Percentiles rank a stretch among this genome's conserved stretches.
Conservation (phyloP, 2,113 vertebrate genomes). For the Bettongia penicillata region DNA sequence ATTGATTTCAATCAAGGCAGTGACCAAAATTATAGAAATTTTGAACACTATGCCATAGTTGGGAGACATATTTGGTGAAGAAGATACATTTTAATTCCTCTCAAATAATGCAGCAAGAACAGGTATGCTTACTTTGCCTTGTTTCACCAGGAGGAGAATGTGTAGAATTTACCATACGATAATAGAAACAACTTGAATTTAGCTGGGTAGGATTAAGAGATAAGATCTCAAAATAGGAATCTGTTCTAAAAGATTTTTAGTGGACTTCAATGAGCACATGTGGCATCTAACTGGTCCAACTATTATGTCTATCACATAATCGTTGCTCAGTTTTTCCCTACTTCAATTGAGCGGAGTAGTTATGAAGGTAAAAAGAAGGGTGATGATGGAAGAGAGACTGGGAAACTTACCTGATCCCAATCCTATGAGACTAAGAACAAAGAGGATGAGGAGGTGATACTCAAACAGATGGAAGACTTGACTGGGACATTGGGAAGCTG, state of each 20-base stretch:
- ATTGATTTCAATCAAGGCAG: neutral
- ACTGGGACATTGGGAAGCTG: neutral
- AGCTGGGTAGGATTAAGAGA: neutral
- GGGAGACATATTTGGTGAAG: neutral
- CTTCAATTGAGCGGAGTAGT: neutral
- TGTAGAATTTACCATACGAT: neutral
- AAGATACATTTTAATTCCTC: neutral
- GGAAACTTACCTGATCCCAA: neutral
- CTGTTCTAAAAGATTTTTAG: neutral
- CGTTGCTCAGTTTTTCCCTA: neutral
- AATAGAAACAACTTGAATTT: neutral
- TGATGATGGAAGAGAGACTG: neutral
- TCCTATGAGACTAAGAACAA: neutral
- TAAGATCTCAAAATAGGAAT: neutral
- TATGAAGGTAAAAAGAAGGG: neutral
- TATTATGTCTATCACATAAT: neutral
- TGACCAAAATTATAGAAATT: neutral
- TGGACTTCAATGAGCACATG: neutral
- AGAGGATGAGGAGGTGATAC: neutral
- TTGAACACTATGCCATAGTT: neutral
- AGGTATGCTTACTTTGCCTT: neutral
- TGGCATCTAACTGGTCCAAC: neutral
- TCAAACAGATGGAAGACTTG: neutral
- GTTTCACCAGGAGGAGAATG: neutral
- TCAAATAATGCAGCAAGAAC: too few relatives aligned